Evolutionary conservation across 2,797 vertebrate genomes (phyloP), one percentile per base, ranked within the genome.

Genomic region (Pseudochaenichthys georgianus): DNA sequence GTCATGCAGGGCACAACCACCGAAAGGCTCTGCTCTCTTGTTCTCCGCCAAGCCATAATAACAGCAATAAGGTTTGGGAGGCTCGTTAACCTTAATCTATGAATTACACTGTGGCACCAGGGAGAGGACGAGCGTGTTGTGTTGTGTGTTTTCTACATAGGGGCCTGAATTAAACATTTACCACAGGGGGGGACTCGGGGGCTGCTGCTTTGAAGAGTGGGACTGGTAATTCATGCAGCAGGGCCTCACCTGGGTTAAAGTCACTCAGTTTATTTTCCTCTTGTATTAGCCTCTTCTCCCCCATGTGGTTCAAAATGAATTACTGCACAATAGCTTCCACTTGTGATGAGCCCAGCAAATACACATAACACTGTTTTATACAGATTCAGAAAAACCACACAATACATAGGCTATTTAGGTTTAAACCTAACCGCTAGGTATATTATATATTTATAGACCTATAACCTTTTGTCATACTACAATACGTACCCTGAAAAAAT

Each of bases 61-160:
- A 89, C 88, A 93, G 83, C 85, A 92, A 78, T 88, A 88, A 81
- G 88, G 89, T 88, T 83, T 75, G 59, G 87, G 75, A 86, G 86
- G 77, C 87, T 89, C 62, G 81, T 92, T 92, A 91, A 88, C 84
- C 86, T 88, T 90, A 92, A 93, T 93, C 88, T 87, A 78, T 11
- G 87, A 89, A 93, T 94, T 91, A 92, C 55, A 80, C 81, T 85
- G 85, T 86, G 91, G 91, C 87, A 90, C 87, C 89, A 85, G 75
- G 50, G 66, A 84, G 69, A 87, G 70, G 81, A 73, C 69, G 81
- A 68, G n/a, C 34, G 45, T 83, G 86, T 75, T 86, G 81, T 78
- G 76, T 77, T 83, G 65, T 81, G 76, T 78, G 81, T 72, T 81
- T 73, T n/a, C 68, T 81, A 75, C 65, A 77, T 64, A 41, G 61